Conservation (phyloP, 92 coral and sea anemone species). For the Desmophyllum pertusum region DNA sequence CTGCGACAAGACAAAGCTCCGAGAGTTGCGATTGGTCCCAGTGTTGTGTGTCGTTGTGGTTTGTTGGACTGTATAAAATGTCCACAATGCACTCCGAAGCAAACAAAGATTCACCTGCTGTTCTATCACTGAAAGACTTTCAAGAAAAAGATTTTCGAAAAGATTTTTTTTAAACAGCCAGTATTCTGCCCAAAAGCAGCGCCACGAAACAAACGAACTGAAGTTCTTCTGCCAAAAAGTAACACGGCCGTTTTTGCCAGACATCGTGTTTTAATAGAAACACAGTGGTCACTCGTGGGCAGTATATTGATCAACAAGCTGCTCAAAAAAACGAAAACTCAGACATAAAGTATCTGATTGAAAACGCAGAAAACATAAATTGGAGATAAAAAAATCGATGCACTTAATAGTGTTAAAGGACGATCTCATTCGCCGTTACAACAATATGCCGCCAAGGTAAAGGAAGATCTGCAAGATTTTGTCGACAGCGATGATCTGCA, state of each 20-base stretch:
- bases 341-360: too few relatives aligned
- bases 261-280: slow-evolving; percentile 28
- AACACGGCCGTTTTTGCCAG: slow-evolving; percentile 10
- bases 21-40: not conserved
- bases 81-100: not conserved
- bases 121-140: not conserved
- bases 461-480: too few relatives aligned
- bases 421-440: too few relatives aligned
- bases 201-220: slow-evolving; percentile 30
- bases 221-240: slow-evolving; percentile 36
- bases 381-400: not conserved
- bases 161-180: not conserved
- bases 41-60: not conserved
- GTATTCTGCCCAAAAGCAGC: slow-evolving; percentile 5
- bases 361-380: not conserved
- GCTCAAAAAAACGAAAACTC: too few relatives aligned
- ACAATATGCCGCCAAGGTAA: too few relatives aligned
- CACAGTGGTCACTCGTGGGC: slow-evolving; percentile 13
- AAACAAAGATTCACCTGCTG: not conserved
- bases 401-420: too few relatives aligned
- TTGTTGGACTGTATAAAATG: not conserved
- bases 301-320: not conserved
- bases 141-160: not conserved
- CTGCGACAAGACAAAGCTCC: not conserved
- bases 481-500: too few relatives aligned